These are phyloP conservation scores for Muraenolepis orangiensis DNA, from an alignment of 2,797 vertebrate genomes.

Conservation along the genomic window DNA sequence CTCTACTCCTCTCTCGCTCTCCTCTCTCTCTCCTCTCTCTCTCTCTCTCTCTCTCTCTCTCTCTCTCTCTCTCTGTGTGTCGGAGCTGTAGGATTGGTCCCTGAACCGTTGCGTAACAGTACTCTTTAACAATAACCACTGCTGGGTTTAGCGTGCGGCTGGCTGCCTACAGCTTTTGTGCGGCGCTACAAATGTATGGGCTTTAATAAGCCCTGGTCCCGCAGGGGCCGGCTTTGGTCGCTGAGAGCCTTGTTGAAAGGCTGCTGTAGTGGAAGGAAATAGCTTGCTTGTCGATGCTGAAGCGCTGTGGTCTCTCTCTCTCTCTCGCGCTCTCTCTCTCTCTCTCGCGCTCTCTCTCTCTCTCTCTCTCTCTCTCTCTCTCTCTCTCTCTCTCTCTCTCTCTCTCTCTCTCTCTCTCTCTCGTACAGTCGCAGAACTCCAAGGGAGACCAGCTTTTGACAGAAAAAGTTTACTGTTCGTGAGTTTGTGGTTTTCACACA, in stretches of 20 bases:
- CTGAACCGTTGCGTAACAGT: conserved; percentile 32
- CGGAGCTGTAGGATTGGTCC: conserved; percentile 16
- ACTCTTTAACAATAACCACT: conserved; percentile 36
- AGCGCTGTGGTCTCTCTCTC: background rate
- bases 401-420: background rate
- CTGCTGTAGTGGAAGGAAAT: background rate
- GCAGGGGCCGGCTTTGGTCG: background rate
- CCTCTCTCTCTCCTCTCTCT: conserved; percentile 10
- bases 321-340: background rate
- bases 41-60: background rate
- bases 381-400: background rate
- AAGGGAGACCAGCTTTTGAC: background rate
- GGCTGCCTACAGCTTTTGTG: conserved; percentile 13
- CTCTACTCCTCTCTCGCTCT: background rate
- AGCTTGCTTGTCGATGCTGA: background rate
- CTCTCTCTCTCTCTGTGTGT: conserved; percentile 13
- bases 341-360: background rate
- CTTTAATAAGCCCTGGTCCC: conserved; percentile 34
- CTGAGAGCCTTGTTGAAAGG: too few species aligned
- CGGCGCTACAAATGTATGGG: conserved; percentile 24
- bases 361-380: background rate
- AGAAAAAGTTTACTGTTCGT: background rate
- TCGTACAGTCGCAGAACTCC: too few species aligned
- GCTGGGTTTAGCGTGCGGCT: conserved; percentile 19
- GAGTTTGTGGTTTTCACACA: too few species aligned